Evolutionary conservation across 2,888 invertebrate species (phyloP).

Genomic region (Lysandra bellargus): DNA sequence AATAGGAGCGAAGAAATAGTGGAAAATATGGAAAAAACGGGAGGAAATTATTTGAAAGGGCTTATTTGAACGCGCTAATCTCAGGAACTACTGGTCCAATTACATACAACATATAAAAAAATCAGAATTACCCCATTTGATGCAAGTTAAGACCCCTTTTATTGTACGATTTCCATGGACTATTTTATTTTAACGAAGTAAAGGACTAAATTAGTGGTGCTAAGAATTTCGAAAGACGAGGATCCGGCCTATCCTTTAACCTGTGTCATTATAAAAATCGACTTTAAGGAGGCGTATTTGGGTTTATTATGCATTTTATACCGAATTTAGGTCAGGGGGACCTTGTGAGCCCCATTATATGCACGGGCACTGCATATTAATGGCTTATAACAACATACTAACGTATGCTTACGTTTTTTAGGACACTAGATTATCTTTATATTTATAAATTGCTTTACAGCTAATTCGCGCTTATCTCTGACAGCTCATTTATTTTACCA

Average conservation of each 20-base stretch:
- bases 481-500: conserved; percentile 2
- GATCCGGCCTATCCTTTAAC: conserved; percentile 29
- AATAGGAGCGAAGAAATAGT: too few relatives aligned
- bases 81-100: too few relatives aligned
- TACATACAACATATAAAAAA: too few relatives aligned
- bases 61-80: too few relatives aligned
- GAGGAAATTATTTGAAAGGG: too few relatives aligned
- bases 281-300: conserved; percentile 18
- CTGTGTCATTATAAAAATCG: conserved; percentile 17
- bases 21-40: too few relatives aligned
- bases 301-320: conserved; percentile 8
- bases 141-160: too few relatives aligned
- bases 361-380: conserved; percentile 24
- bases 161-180: too few relatives aligned
- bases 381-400: conserved; percentile 4
- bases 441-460: background rate
- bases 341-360: conserved; percentile 26
- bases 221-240: background rate
- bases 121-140: too few relatives aligned
- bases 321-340: conserved; percentile 28
- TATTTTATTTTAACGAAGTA: background rate
- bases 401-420: conserved; percentile 11
- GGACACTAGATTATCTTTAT: conserved; percentile 13
- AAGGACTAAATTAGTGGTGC: background rate
- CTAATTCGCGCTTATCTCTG: conserved; percentile 16